Conservation (phyloP, 2,797 vertebrate genomes). For the Octomys mimax region DNA sequence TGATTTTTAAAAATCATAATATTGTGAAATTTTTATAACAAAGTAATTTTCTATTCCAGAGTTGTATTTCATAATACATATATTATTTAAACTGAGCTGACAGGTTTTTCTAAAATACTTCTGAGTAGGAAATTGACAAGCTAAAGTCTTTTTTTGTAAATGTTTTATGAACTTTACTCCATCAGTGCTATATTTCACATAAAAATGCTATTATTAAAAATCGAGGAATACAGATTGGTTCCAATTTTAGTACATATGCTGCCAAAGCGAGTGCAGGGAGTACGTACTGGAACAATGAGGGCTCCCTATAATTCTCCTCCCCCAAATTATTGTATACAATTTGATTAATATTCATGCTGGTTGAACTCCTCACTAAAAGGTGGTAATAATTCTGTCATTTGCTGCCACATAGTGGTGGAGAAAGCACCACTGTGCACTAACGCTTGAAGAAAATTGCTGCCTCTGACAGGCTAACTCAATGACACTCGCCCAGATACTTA, state of each 20-base stretch:
- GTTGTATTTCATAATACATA: neutral
- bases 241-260: neutral
- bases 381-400: conserved; percentile 36
- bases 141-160: neutral
- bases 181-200: neutral
- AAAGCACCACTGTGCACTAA: neutral
- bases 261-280: neutral
- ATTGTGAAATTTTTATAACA: neutral
- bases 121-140: neutral
- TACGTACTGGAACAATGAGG: neutral
- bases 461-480: neutral
- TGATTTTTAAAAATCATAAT: neutral
- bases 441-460: neutral
- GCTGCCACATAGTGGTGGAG: conserved; percentile 66
- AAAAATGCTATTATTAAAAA: conserved; percentile 29
- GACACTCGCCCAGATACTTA: neutral
- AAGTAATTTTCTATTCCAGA: conserved; percentile 8
- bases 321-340: neutral
- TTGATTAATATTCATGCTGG: neutral
- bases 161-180: conserved; percentile 10
- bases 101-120: conserved; percentile 30
- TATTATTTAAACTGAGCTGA: conserved; percentile 7
- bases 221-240: neutral
- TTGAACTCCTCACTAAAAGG: neutral
- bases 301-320: neutral